phyloP scores from a whole-genome alignment of 2,888 invertebrate species.

The Dromius quadrimaculatus region DNA sequence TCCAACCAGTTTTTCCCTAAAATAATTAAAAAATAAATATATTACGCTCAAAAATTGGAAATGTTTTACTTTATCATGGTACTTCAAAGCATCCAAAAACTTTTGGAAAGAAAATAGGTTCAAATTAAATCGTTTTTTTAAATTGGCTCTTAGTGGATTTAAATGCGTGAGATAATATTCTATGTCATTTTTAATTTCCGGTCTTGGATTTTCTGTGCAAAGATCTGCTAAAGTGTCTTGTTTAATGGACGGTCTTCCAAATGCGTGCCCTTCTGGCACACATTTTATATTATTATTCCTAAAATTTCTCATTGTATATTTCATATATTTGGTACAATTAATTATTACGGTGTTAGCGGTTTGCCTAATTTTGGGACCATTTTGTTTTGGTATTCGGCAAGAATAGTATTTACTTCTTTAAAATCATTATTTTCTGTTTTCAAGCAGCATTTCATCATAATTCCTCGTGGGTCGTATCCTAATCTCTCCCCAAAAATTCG shows the following conservation, averaged over 20 bases:
- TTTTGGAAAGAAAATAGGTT: constrained; percentile 56
- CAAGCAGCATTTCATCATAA: constrained; percentile 61
- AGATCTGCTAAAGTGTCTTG: constrained; percentile 68
- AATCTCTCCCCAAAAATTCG: constrained; percentile 67
- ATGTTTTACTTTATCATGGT: constrained; percentile 62
- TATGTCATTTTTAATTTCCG: constrained; percentile 65
- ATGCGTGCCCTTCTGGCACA: constrained; percentile 68
- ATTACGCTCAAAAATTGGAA: no score
- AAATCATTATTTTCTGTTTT: constrained; percentile 58
- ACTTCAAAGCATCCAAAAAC: constrained; percentile 56
- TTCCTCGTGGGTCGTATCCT: constrained; percentile 67
- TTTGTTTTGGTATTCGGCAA: constrained; percentile 65
- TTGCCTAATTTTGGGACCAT: constrained; percentile 65
- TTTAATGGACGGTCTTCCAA: constrained; percentile 65
- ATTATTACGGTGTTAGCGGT: constrained; percentile 65
- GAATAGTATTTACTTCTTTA: constrained; percentile 60
- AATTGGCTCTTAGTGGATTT: constrained; percentile 65
- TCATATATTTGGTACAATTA: constrained; percentile 15
- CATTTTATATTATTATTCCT: constrained; percentile 67
- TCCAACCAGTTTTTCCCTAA: constrained; percentile 66
- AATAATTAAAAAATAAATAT: constrained; percentile 52
- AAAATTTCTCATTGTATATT: constrained; percentile 48
- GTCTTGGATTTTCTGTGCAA: constrained; percentile 63
- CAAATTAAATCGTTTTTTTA: constrained; percentile 59
- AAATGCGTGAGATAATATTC: constrained; percentile 67